Conservation (phyloP, 1,140 invertebrate species). For the Aphis craccivora region DNA sequence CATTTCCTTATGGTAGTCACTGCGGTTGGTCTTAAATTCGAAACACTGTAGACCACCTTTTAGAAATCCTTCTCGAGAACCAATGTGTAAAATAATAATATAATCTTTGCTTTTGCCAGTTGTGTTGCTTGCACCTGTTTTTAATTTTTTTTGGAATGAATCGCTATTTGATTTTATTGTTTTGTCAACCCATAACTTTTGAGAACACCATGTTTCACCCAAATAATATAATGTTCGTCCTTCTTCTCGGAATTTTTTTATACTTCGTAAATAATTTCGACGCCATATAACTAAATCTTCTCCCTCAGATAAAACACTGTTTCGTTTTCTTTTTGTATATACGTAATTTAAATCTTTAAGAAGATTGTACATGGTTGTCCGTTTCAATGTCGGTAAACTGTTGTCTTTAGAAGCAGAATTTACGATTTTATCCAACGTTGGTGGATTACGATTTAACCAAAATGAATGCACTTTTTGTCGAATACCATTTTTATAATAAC, state of each 20-base stretch:
- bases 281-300: neutral
- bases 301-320: neutral
- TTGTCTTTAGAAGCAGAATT: neutral
- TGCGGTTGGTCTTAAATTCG: neutral
- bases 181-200: neutral
- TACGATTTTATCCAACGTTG: neutral
- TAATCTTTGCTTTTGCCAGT: neutral
- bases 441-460: neutral
- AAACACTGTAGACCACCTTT: neutral
- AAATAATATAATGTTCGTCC: conserved; percentile 8
- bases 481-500: neutral
- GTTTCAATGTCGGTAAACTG: neutral
- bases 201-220: neutral
- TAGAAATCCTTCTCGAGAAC: neutral
- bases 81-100: neutral
- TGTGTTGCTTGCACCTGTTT: neutral
- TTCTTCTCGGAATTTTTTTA: neutral
- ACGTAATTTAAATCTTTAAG: neutral
- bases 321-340: neutral
- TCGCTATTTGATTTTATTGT: neutral
- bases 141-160: neutral
- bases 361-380: neutral
- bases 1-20: neutral
- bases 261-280: conserved; percentile 15
- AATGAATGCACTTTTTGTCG: neutral